phyloP scores from a whole-genome alignment of 2,113 vertebrate species.

The Epinephelus moara region DNA sequence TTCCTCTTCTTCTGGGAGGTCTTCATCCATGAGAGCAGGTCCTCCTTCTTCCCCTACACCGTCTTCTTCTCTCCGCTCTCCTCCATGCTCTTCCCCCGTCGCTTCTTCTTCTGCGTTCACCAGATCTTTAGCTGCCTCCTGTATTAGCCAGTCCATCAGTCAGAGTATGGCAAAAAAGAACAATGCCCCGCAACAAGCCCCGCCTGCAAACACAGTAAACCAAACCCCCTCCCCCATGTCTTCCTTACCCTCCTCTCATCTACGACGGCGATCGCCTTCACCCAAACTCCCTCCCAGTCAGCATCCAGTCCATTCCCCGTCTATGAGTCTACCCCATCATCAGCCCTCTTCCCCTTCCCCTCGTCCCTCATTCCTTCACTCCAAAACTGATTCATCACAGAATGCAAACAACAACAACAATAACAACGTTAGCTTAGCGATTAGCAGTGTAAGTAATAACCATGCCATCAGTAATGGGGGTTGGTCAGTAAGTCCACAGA shows the following conservation, averaged over 20 bases:
- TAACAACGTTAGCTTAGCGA: not conserved
- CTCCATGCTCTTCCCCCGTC: conserved; percentile 71
- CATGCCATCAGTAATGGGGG: not conserved
- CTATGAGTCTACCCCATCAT: conserved; percentile 8
- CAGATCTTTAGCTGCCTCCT: conserved; percentile 88
- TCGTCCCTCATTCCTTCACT: conserved; percentile 42
- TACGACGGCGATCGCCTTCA: conserved; percentile 64
- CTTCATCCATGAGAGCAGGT: conserved; percentile 29
- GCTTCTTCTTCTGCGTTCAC: conserved; percentile 78
- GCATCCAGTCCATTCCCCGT: conserved; percentile 32
- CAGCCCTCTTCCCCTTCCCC: conserved; percentile 28
- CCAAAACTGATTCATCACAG: conserved; percentile 20
- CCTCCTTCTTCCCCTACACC: conserved; percentile 32
- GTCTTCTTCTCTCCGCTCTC: conserved; percentile 52
- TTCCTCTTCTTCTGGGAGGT: conserved; percentile 62
- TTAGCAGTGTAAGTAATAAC: not conserved
- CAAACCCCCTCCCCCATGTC: conserved; percentile 14
- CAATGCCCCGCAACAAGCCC: conserved; percentile 35
- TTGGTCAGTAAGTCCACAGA: conserved; percentile 49
- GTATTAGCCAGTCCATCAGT: conserved; percentile 89
- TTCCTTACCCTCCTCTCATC: conserved; percentile 21
- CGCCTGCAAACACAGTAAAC: conserved; percentile 6
- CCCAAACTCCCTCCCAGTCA: conserved; percentile 51
- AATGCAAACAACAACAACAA: conserved; percentile 77
- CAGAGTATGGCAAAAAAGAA: conserved; percentile 86